phyloP scores from a whole-genome alignment of 2,797 vertebrate species.

The Hippopotamyrus pictus region DNA sequence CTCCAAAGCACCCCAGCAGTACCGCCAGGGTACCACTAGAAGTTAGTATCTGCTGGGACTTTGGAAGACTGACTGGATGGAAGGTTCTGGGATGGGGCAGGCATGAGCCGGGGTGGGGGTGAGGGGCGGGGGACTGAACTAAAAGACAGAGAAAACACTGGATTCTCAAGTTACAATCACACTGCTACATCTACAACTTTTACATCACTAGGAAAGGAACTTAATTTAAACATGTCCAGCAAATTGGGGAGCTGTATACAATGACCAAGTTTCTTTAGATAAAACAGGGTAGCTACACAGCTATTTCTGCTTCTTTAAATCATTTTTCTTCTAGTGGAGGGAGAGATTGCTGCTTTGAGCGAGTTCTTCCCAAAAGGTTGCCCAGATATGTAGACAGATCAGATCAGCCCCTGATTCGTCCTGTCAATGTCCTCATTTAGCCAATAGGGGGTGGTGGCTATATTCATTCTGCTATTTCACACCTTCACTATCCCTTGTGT shows the following conservation, averaged over 20 bases:
- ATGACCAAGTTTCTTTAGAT: background rate
- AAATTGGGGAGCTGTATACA: background rate
- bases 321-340: background rate
- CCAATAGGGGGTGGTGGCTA: background rate
- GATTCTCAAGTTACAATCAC: background rate
- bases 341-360: background rate
- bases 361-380: background rate
- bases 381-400: background rate
- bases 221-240: background rate
- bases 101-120: background rate
- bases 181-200: background rate
- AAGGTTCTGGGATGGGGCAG: background rate
- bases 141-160: background rate
- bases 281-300: background rate
- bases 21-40: background rate
- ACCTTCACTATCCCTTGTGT: background rate
- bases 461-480: background rate
- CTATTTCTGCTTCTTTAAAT: background rate
- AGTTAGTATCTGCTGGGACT: background rate
- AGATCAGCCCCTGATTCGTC: background rate
- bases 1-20: background rate
- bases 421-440: background rate
- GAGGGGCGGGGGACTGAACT: too few relatives aligned
- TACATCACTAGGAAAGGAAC: background rate
- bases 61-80: background rate